Evolutionary conservation across 2,113 vertebrate species (phyloP).

Genomic region (Monarcha castaneiventris): DNA sequence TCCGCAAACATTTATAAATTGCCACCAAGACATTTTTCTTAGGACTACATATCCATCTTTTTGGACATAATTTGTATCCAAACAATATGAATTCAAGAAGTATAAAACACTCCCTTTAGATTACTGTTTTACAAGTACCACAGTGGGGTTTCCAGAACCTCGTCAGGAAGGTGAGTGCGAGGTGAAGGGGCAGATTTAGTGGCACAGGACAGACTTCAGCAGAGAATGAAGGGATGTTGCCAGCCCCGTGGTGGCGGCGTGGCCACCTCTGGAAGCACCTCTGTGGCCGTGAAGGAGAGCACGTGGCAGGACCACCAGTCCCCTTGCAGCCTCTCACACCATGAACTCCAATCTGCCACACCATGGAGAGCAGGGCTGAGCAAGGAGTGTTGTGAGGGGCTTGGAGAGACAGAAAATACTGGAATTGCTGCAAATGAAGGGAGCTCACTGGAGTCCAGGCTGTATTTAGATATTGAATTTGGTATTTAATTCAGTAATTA

Average conservation of each 20-base stretch:
- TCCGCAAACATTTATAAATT: neutral
- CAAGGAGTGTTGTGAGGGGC: rapidly evolving
- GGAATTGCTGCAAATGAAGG: neutral
- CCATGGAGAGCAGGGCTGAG: rapidly evolving
- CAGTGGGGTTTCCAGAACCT: neutral
- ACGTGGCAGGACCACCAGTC: rapidly evolving
- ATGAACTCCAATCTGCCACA: rapidly evolving
- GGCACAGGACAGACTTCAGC: rapidly evolving
- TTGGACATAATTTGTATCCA: neutral
- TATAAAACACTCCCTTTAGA: neutral
- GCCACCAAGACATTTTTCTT: neutral
- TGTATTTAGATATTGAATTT: neutral
- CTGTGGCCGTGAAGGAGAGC: rapidly evolving
- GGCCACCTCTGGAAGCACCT: neutral
- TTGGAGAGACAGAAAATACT: too few species aligned
- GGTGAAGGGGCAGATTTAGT: neutral
- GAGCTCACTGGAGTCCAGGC: neutral
- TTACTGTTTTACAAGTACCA: rapidly evolving
- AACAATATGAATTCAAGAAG: neutral
- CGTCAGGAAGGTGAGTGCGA: rapidly evolving
- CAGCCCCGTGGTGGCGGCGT: rapidly evolving
- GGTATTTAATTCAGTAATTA: neutral
- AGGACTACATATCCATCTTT: neutral
- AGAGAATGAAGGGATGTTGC: neutral
- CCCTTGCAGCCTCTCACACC: neutral